Percentiles rank a stretch among this genome's conserved stretches.
phyloP scores from a whole-genome alignment of 2,888 invertebrate species.

The Tinea pellionella region DNA sequence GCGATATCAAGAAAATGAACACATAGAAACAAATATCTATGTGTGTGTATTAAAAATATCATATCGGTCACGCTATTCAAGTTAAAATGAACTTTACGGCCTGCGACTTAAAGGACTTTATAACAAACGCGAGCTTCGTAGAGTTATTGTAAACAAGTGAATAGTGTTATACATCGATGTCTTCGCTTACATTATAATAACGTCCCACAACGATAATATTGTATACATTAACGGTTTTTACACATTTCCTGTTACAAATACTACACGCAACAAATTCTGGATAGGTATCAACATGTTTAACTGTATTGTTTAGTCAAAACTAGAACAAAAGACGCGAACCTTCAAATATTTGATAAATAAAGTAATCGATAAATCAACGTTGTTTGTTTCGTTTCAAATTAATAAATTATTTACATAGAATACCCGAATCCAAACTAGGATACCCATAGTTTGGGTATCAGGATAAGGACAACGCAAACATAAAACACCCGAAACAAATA shows the following conservation, averaged over 20 bases:
- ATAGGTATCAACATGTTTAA: too few relatives aligned
- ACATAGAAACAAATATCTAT: background rate
- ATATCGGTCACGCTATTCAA: background rate
- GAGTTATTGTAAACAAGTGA: background rate
- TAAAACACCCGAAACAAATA: too few relatives aligned
- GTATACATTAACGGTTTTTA: background rate
- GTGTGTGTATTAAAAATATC: background rate
- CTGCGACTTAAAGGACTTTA: background rate
- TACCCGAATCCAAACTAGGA: too few relatives aligned
- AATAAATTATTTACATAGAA: too few relatives aligned
- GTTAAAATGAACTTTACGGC: background rate
- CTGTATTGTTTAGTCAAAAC: too few relatives aligned
- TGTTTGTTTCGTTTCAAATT: too few relatives aligned
- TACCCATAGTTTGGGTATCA: too few relatives aligned
- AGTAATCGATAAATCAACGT: too few relatives aligned
- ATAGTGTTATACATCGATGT: background rate
- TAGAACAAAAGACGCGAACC: too few relatives aligned
- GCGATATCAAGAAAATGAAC: slow-evolving; percentile 5
- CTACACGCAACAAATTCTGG: too few relatives aligned
- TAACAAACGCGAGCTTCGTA: background rate
- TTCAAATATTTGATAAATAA: too few relatives aligned
- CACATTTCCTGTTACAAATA: background rate
- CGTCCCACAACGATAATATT: background rate
- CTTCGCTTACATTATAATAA: background rate
- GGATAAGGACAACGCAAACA: too few relatives aligned